Evolutionary conservation across 2,113 vertebrate genomes (phyloP).

Genomic region (Pandion haliaetus): DNA sequence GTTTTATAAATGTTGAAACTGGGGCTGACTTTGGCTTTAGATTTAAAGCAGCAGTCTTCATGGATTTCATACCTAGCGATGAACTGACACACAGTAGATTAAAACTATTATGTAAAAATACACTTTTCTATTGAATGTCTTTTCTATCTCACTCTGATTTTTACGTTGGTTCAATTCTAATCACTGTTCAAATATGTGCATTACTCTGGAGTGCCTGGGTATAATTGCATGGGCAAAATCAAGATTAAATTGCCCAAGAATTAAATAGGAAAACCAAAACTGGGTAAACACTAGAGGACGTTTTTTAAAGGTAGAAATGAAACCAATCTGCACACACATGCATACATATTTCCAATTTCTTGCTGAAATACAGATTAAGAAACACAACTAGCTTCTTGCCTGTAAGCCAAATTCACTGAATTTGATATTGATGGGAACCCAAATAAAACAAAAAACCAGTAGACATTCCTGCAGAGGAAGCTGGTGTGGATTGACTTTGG

Average conservation of each 20-base stretch:
- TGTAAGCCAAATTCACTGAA: neutral
- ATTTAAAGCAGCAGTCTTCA: neutral
- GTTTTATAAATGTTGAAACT: neutral
- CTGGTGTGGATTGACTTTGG: neutral
- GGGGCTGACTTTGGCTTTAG: neutral
- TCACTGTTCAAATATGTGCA: neutral
- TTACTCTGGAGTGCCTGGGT: neutral
- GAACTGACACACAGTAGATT: neutral
- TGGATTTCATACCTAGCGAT: neutral
- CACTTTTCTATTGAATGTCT: neutral
- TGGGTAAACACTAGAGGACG: neutral
- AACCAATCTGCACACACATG: neutral
- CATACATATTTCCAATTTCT: neutral
- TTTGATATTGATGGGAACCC: neutral
- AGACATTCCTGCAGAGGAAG: neutral
- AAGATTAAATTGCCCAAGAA: neutral
- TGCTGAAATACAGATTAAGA: neutral
- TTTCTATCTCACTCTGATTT: neutral
- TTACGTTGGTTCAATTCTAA: neutral
- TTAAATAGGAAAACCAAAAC: neutral
- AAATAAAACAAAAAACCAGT: neutral
- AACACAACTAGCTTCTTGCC: neutral
- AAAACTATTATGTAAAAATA: neutral
- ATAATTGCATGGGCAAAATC: neutral
- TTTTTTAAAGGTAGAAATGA: neutral